These are phyloP conservation scores for Gallinago stenura DNA, from an alignment of 2,797 vertebrate genomes.

Conservation along the genomic window DNA sequence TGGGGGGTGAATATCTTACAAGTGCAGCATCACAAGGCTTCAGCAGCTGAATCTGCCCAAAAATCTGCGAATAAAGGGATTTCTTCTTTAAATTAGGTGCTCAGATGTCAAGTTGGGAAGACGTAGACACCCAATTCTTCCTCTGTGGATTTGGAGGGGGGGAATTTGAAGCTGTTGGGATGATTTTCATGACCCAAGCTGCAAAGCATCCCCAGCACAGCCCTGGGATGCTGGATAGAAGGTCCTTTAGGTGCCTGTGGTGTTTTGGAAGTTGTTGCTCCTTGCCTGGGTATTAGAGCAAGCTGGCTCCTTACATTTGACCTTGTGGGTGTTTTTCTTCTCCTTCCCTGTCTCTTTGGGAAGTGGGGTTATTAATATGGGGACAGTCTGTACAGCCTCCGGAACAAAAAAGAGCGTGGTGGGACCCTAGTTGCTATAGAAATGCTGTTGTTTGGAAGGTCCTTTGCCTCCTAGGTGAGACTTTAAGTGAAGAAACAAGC, in stretches of 20 bases:
- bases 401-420: background rate
- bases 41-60: fast-evolving
- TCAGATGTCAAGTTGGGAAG: fast-evolving
- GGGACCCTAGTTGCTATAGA: background rate
- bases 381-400: background rate
- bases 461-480: background rate
- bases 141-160: background rate
- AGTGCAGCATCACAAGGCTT: fast-evolving
- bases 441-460: background rate
- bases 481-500: background rate
- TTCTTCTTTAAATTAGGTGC: background rate
- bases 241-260: background rate
- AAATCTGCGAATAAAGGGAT: background rate
- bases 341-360: background rate
- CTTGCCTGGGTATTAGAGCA: background rate
- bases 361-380: background rate
- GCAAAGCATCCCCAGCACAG: background rate
- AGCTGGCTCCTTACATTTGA: background rate
- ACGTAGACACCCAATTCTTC: fast-evolving
- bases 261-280: background rate
- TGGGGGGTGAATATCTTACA: fast-evolving
- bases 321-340: background rate
- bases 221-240: background rate
- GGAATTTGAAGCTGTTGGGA: background rate
- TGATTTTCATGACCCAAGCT: background rate